Conservation (phyloP, 1,140 invertebrate genomes). For the Lucilia sericata region DNA sequence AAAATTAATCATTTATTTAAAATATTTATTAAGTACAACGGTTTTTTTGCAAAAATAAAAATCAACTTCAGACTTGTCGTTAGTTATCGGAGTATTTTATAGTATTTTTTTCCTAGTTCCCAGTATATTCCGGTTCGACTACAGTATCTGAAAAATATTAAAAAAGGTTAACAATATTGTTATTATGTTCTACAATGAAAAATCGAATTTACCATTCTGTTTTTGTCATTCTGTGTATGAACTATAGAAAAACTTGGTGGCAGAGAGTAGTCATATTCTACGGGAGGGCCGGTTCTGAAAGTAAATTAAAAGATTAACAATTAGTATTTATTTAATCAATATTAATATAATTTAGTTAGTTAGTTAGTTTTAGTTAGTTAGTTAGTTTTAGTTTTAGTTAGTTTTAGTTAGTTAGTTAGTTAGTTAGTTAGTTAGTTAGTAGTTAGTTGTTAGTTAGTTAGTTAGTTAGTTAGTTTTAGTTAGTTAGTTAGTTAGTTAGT, state of each 20-base stretch:
- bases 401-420: too few species aligned
- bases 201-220: background rate
- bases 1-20: too few species aligned
- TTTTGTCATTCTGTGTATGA: background rate
- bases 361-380: too few species aligned
- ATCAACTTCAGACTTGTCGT: conserved; percentile 12
- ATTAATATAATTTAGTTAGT: too few species aligned
- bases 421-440: too few species aligned
- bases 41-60: background rate
- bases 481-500: too few species aligned
- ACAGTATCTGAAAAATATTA: background rate
- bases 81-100: background rate
- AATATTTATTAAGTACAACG: background rate
- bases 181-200: background rate
- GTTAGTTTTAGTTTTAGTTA: too few species aligned
- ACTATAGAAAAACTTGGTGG: background rate
- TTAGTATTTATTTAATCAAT: too few species aligned
- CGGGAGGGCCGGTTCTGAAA: background rate
- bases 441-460: too few species aligned
- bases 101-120: background rate
- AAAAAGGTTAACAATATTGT: background rate
- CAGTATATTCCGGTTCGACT: background rate
- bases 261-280: background rate
- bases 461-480: too few species aligned
- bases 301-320: too few species aligned